Percentiles rank a stretch among this genome's conserved stretches.
These are phyloP conservation scores for Brachionus rotundiformis DNA, from an alignment of 1,140 invertebrate species.

Conservation along the genomic window DNA sequence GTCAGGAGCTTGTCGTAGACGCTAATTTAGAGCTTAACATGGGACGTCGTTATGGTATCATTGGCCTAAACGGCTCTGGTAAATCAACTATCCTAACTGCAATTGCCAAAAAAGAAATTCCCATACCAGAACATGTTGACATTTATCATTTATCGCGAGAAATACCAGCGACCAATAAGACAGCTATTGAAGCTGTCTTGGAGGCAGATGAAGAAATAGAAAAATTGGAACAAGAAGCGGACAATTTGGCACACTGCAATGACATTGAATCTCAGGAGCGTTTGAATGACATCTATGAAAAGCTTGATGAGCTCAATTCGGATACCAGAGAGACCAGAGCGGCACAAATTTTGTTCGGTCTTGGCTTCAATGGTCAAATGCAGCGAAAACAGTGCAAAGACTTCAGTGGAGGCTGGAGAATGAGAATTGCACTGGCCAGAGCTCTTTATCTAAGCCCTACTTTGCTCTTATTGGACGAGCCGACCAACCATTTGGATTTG, in stretches of 20 bases:
- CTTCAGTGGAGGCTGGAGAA: slow-evolving; percentile 96
- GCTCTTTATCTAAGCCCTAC: slow-evolving; percentile 63
- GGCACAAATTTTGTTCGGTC: slow-evolving; percentile 88
- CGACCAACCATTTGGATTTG: slow-evolving; percentile 74
- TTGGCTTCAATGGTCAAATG: slow-evolving; percentile 94
- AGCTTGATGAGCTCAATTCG: slow-evolving; percentile 91
- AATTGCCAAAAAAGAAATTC: slow-evolving; percentile 58
- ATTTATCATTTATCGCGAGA: slow-evolving; percentile 95
- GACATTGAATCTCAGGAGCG: slow-evolving; percentile 89
- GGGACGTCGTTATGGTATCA: slow-evolving; percentile 89
- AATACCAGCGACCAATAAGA: slow-evolving; percentile 87
- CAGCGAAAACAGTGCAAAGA: slow-evolving; percentile 86
- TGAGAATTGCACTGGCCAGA: slow-evolving; percentile 94
- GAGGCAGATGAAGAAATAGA: slow-evolving; percentile 94
- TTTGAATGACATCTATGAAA: slow-evolving; percentile 94
- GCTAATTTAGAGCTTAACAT: slow-evolving; percentile 94
- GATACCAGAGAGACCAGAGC: slow-evolving; percentile 91
- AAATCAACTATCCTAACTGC: slow-evolving; percentile 41
- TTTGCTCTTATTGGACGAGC: slow-evolving; percentile 67
- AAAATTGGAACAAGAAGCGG: slow-evolving; percentile 86
- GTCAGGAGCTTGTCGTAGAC: slow-evolving; percentile 89
- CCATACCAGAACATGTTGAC: slow-evolving; percentile 93
- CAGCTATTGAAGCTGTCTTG: slow-evolving; percentile 91
- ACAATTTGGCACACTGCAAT: slow-evolving; percentile 79
- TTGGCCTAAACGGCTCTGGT: slow-evolving; percentile 93